Evolutionary conservation across 2,797 vertebrate species (phyloP), one percentile per base, ranked within the genome.

Genomic region (Cetoscarus ocellatus): DNA sequence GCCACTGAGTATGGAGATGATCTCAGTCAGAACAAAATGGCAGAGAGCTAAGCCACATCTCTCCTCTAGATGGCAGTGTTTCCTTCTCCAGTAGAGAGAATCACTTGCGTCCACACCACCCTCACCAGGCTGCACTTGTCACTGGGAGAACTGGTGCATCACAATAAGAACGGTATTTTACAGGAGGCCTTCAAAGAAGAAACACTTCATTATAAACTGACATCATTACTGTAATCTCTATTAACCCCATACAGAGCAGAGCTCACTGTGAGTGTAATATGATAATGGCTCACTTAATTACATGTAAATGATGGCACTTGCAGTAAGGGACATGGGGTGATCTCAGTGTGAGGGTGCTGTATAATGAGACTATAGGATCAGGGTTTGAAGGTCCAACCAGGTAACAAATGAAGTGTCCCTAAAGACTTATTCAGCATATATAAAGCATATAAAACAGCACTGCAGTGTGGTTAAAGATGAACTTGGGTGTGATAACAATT

Each of bases 11-110:
- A 40, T 44, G 39, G n/a, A 50, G 57, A 74, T 67, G 11, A 54
- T 70, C 81, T 80, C 58, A 83, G 84, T 67, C 58, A 61, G 66
- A 78, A 84, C 85, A 90, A 91, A 92, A 92, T 91, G 85, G 83
- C 87, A 88, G 80, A 82, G 74, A 73, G 27, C 49, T 18, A 63
- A 17, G 7, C 18, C 10, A 18, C 47, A 4, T 43, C 2, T 61
- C 9, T 43, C 83, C 92, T 76, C 66, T 84, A 74, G 87, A 73
- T 88, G 91, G 76, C 85, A 91, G 79, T 79, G 64, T 85, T 86
- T 48, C 74, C 81, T 63, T 83, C 70, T 69, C 51, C 39, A 76
- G 77, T 19, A 1, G 10, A n/a, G 17, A 74, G 17, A 7, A 39
- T 10, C 50, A 14, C 13, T 52, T 13, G 11, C 18, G 11, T 10